Evolutionary conservation across 2,113 vertebrate genomes (phyloP), one percentile per base, ranked within the genome.

Genomic region (Pogona vitticeps): DNA sequence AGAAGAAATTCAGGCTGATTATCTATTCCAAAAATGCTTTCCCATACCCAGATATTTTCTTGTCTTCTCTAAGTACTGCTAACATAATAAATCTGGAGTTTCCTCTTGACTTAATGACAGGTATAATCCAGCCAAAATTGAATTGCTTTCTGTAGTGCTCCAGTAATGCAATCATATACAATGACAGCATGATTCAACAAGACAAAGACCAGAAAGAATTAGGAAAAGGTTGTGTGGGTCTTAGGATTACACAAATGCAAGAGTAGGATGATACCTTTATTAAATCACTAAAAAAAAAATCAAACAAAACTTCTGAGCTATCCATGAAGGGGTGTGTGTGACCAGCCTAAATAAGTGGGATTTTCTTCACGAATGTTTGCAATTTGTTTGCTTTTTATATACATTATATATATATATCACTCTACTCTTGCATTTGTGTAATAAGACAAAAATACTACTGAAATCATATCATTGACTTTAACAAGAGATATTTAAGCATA

Each of bases 1-100:
- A 82, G 92, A 86, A 89, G 87, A 85, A 36, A 87, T 94, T 91
- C 56, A 91, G 75, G 56, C 77, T 90, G 91, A 88, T 92, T 91
- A 77, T 36, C 28, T 61, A 82, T 86, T 65, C 87, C 92, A 92
- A 88, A 77, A 89, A 63, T 23, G 20, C 71, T 91, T 67, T 52
- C 12, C 61, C 18, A 56, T 28, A 76, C 36, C 31, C 83, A 26
- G 9, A 86, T 86, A 92, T 92, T 88, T 94, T 91, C 38, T 65
- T 0, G 71, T 90, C 87, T 26, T 88, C 90, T 90, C 90, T 68
- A 91, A 88, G 80, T 46, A 33, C 46, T 15, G 33, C 77, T 61
- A 42, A 20, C 76, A 84, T 72, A 20, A 0, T 73, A 88, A 73
- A 91, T 91, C 63, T 3, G 31, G 84, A 92, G 76, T 5, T 78